Base-by-base conservation (phyloP, 2,797 vertebrate genomes). In the Sebastes hopkinsi region DNA sequence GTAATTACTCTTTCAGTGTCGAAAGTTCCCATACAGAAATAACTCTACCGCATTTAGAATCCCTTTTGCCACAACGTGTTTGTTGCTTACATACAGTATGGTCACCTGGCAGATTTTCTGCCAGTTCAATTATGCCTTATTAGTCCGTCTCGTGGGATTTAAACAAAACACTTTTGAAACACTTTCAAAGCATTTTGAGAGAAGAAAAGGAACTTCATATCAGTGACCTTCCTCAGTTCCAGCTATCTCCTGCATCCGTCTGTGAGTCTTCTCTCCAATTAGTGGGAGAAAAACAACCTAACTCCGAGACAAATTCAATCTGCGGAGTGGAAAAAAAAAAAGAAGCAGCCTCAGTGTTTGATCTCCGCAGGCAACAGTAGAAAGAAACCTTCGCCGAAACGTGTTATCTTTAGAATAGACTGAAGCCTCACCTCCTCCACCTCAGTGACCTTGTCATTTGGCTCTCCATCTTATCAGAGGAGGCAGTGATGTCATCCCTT, bases 201-300 rank as follows among this genome's bases (percentile, higher is more conserved):
- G 59, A 74, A 71, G 77, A 55, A 54, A 29, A 86, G 54, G 59
- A 81, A 83, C 84, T 86, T 89, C 50, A 60, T 83, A 88, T 89
- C 56, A 46, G 74, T 90, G 88, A 93, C 93, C 90, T 92, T 87
- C 85, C 77, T 84, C 79, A 68, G 64, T 86, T 90, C 71, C 76
- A 68, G 73, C 82, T 80, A 83, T 87, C 86, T 88, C 66, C 80
- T 82, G 73, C 80, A 83, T 93, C 80, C 67, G 80, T 80, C 85
- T 80, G 59, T 34, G 82, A 91, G 83, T 71, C 83, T 87, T 91
- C 88, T 88, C 81, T 94, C 94, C 93, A 95, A 95, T 95, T 95
- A 95, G 92, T 54, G 92, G 67, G 83, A 90, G 89, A 92, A 95
- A 94, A 94, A 95, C 89, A 91, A 89, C 81, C 81, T 58, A 84